Evolutionary conservation across 2,888 invertebrate species (phyloP), one percentile per base, ranked within the genome.

Genomic region (Hypomecis punctinalis): DNA sequence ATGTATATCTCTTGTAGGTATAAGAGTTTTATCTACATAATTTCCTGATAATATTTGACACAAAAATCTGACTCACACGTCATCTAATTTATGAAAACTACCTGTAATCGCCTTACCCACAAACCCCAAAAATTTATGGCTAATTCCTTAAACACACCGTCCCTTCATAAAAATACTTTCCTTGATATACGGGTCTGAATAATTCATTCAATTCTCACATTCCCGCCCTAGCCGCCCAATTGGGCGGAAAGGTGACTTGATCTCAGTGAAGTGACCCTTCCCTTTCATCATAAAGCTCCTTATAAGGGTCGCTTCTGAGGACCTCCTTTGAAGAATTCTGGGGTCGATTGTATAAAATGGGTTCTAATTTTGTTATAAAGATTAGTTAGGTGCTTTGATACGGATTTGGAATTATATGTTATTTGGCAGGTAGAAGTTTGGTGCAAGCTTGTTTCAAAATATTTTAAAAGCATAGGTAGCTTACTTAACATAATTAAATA

Each of bases 241-340:
- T 90, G 89, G 84, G 87, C 88, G 89, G 84, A 85, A 89, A 83
- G 84, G 81, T 80, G 78, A 76, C 90, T 89, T 89, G 89, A 90
- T 90, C 89, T 85, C 79, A 82, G 83, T 90, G 85, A 85, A 90
- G 90, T 90, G 89, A 90, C 89, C 90, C 90, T 87, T 84, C 80
- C 81, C 83, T 80, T 83, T 82, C 79, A 84, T 83, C 85, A 81
- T 84, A 78, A 85, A 84, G 77, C 86, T 80, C 78, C 80, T 83
- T 75, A 80, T 63, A 74, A 82, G 84, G 80, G 83, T 67, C 73
- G 77, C 71, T 76, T 76, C 78, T 77, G 72, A 77, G 71, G 70
- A 63, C 60, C 59, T 69, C 73, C 81, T 80, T 83, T 82, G 76
- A 79, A 66, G 61, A 57, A 61, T 61, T 62, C 43, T 53, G 55